Base-by-base conservation (phyloP, 2,888 invertebrate species). In the Temnothorax ravouxi region DNA sequence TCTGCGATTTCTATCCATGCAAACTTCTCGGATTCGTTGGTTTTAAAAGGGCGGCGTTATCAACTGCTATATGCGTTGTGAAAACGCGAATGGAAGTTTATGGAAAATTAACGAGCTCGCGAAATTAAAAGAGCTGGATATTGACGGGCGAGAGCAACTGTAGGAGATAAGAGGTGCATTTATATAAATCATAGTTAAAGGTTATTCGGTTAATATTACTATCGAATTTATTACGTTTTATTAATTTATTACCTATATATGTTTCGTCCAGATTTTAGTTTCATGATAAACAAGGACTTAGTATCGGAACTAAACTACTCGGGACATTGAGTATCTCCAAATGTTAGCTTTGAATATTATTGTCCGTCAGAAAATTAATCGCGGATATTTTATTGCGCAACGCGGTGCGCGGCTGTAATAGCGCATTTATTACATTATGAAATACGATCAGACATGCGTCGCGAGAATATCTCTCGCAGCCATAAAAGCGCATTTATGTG, bases 371-470 rank as follows among this genome's bases (percentile, higher is more conserved):
- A 41, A 41, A 41, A 44, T n/a, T 2, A 64, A n/a, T 67, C n/a
- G 67, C 47, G 34, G 18, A 47, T 50, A 72, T 50, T 79, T 79
- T 38, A 61, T 25, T 79, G 71, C 59, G 47, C 47, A 34, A 44
- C 69, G 15, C 56, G 8, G n/a, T 13, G 38, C 25, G 21, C 25
- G 21, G 3, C 38, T 38, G 21, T 25, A 47, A 71, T 71, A 34
- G 56, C 38, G 25, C 25, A 59, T 67, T 67, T 77, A 67, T 79
- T 71, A 47, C 15, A 71, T 79, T 79, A 79, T 71, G 59, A 79
- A 79, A 79, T 79, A 59, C 8, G 71, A 79, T n/a, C n/a, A n/a
- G 34, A 38, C 41, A 18, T 13, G 34, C 34, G 47, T 69, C 56
- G 34, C 38, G 34, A 71, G 69, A 59, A 79, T 71, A 59, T 71